Evolutionary conservation across 2,113 vertebrate species (phyloP).

Genomic region (Callospermophilus lateralis): DNA sequence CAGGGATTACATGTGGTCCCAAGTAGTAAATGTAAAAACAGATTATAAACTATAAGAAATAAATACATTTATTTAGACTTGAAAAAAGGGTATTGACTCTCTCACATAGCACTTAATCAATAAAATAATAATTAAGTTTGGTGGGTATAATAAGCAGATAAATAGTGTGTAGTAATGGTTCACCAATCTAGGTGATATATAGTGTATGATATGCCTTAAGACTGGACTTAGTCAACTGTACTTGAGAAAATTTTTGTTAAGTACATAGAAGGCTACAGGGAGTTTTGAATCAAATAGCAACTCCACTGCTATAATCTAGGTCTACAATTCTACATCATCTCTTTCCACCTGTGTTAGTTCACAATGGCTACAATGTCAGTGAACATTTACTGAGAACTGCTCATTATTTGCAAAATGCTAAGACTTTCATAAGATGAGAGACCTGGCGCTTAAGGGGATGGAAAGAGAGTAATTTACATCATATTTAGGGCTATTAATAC

Average conservation of each 20-base stretch:
- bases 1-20: background rate
- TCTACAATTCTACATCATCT: background rate
- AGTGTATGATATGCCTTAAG: background rate
- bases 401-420: background rate
- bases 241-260: background rate
- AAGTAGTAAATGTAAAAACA: background rate
- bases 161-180: background rate
- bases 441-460: too few species aligned
- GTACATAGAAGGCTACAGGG: background rate
- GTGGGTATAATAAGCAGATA: background rate
- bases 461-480: background rate
- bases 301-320: background rate
- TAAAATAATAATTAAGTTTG: background rate
- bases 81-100: background rate
- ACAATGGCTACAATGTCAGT: background rate
- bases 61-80: background rate
- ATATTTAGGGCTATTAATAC: conserved; percentile 74
- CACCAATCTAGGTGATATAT: background rate
- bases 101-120: background rate
- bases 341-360: background rate
- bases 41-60: background rate
- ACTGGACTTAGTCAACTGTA: background rate
- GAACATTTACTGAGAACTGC: background rate
- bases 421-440: background rate
- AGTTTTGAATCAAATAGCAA: background rate